Evolutionary conservation across 1,140 invertebrate species (phyloP), one percentile per base, ranked within the genome.

Genomic region (Halesus radiatus): DNA sequence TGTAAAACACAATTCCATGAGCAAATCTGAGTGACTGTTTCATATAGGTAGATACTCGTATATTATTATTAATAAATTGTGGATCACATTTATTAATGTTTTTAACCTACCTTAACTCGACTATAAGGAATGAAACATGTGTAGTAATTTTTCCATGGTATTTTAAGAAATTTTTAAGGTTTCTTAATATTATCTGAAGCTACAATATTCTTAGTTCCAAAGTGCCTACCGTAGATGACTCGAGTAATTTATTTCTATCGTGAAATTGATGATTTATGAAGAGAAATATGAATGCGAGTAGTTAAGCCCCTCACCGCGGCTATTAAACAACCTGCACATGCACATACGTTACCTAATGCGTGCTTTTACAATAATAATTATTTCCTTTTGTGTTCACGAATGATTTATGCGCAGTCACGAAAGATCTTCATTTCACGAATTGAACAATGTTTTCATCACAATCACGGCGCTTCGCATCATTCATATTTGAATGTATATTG

Each of bases 401-500:
- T 66, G 62, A 66, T 66, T 66, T 66, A 66, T 45, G 62, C 26
- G 62, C 29, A 66, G 62, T 66, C 62, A 32, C 62, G 62, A 29
- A 16, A 29, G 16, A 66, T 66, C 62, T 66, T 37, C 62, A 66
- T 32, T 56, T 22, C 22, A 22, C 23, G n/a, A 66, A 66, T 16
- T 37, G 29, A 66, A 66, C 62, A 66, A 66, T 66, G 62, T 66
- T 66, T 66, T 66, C 62, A 66, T 22, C 16, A 66, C 62, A 10
- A 37, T n/a, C 23, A 60, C 22, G 22, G 26, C 26, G 26, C 32
- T 26, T 32, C 22, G 32, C 62, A 32, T 66, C 62, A 16, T 66
- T 66, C 62, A 66, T 66, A 66, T 66, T 66, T 66, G 62, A 66
- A 66, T 37, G 26, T 29, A 66, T 66, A 66, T 66, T 66, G 62